Base-by-base conservation (phyloP, 30 jellyfish, hydroid and myxozoan genomes). In the Hydractinia symbiolongicarpus region DNA sequence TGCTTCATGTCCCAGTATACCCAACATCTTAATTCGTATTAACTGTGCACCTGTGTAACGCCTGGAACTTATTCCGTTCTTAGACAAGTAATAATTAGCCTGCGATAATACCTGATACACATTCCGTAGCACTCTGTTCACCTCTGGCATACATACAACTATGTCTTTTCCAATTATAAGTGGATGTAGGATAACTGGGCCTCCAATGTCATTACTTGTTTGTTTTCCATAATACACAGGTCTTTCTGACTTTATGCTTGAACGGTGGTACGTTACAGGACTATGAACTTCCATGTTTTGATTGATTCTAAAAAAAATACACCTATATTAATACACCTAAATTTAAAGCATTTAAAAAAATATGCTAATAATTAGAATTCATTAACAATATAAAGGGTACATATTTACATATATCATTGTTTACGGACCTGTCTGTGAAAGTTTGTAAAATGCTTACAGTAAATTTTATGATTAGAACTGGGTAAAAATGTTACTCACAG, bases 81-180 rank as follows among this genome's bases (percentile, higher is more conserved):
- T 93, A 54, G 98, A 93, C 8, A 93, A 84, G 78, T 93, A 93
- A 75, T 93, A 93, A 82, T 93, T 93, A 49, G 98, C 98, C 77
- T 93, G 98, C 49, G 98, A 93, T 67, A 93, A 70, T 4, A 93
- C 98, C 76, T 93, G 98, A 73, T 93, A 93, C 10, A 93, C 98
- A 60, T 89, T 87, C 61, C 98, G 79, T 66, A 93, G 55, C 11
- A 93, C 98, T 61, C 81, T 93, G 79, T 93, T 93, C 50, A 93
- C 98, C 72, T 93, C 96, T 15, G 98, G 98, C 98, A 93, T 93
- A 76, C 98, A 93, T 53, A 93, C 96, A 74, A 93, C 95, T 7
- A 82, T 74, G 67, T 93, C 96, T 7, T 81, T 79, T 4, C 96
- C 95, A 55, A 93, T 93, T 6, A 93, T 93, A 54, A 93, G 79